Base-by-base conservation (phyloP, 2,888 invertebrate genomes). In the Patella ulyssiponensis region DNA sequence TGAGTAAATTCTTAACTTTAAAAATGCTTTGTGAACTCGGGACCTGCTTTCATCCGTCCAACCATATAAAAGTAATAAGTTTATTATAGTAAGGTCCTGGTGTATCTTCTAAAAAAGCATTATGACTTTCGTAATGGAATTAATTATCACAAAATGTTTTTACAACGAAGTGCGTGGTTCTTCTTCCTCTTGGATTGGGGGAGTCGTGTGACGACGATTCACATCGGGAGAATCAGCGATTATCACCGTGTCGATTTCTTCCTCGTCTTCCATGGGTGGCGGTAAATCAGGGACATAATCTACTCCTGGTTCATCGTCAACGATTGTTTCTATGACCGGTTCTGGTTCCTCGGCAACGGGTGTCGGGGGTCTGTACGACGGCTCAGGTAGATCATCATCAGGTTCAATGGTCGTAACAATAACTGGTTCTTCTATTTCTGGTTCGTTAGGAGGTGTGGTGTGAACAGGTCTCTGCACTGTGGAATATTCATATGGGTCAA, bases 391-490 rank as follows among this genome's bases (percentile, higher is more conserved):
- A 54, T 27, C 54, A 70, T 33, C 27, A 33, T 69, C 15, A 17
- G 53, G 73, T 74, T 56, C 56, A 56, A 70, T 23, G 20, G 56
- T 17, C 76, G 77, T 44, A 72, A 71, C 11, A 73, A 69, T 20
- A 44, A 51, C 33, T 73, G 74, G 74, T 17, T 52, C 77, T 20
- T 77, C 75, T 51, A 53, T 64, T 3, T 11, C 53, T 53, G 75
- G 27, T 15, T 58, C 20, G 0, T 69, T 33, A 17, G 70, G 56
- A 23, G 15, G 44, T 4, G 73, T 44, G 44, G 44, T 44, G 9
- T 20, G 73, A n/a, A n/a, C 44, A 7, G 33, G 71, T 76, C 81
- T 82, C 72, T 80, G 74, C 17, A 82, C 82, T 11, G 79, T 76
- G 12, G 80, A 76, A 23, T 82, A 82, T 27, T 77, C 80, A 12